These are phyloP conservation scores for Montipora capricornis DNA, from an alignment of 64 coral and sea anemone genomes.

Conservation along the genomic window DNA sequence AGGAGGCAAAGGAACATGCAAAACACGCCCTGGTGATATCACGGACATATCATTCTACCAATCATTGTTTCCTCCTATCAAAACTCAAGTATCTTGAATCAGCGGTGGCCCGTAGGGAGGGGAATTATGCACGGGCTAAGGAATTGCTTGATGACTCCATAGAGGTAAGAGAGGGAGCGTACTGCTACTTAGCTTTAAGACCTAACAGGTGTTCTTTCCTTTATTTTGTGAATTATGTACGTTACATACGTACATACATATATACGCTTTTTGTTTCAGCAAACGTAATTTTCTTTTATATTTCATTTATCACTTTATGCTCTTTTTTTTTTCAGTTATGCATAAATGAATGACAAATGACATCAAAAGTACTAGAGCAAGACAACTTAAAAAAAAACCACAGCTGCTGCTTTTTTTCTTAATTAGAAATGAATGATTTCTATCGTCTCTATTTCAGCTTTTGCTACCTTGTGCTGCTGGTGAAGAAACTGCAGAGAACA, in stretches of 20 bases:
- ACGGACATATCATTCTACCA: too few species aligned
- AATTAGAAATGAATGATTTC: background rate
- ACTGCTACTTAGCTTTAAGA: background rate
- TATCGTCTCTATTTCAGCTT: background rate
- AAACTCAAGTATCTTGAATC: background rate
- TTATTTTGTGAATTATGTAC: background rate
- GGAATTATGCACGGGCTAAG: background rate
- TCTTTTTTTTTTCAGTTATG: too few species aligned
- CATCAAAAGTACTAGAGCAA: too few species aligned
- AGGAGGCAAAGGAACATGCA: too few species aligned
- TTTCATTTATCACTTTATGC: too few species aligned
- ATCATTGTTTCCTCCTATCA: too few species aligned
- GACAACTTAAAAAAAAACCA: background rate
- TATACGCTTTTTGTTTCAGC: too few species aligned
- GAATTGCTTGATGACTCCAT: slow-evolving; percentile 13
- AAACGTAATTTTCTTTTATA: too few species aligned
- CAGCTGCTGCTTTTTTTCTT: too few species aligned
- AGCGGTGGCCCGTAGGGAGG: background rate
- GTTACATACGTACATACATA: too few species aligned
- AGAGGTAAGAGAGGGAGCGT: background rate
- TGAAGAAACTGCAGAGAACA: slow-evolving; percentile 41
- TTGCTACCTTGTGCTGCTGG: slow-evolving; percentile 16
- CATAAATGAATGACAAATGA: too few species aligned
- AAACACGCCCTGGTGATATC: too few species aligned
- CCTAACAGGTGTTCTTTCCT: background rate